These are phyloP conservation scores for Sebastes melanostomus DNA, from an alignment of 2,797 vertebrate species.

Conservation along the genomic window DNA sequence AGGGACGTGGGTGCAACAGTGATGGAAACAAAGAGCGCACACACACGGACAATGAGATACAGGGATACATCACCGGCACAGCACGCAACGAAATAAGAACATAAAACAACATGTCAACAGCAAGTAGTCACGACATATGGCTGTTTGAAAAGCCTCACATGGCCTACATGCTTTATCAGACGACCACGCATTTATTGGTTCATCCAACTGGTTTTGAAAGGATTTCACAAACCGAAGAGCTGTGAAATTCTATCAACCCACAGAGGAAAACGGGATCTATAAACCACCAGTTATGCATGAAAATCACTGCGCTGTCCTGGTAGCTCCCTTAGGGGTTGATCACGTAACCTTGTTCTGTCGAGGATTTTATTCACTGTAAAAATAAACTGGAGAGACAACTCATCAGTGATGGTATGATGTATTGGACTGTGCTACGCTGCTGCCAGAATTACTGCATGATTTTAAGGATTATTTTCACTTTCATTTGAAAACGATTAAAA, in stretches of 20 bases:
- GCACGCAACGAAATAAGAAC: conserved; percentile 57
- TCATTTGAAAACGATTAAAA: background rate
- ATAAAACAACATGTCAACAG: conserved; percentile 28
- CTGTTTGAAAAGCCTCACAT: background rate
- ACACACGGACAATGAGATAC: conserved; percentile 68
- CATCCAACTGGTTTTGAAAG: background rate
- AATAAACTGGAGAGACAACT: background rate
- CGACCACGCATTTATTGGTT: background rate
- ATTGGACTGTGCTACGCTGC: background rate
- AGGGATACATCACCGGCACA: conserved; percentile 70
- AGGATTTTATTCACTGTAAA: background rate
- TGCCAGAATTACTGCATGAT: background rate
- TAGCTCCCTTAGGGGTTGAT: background rate
- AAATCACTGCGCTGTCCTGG: background rate
- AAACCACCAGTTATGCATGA: background rate
- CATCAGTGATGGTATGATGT: background rate
- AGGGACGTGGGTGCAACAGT: conserved; percentile 64
- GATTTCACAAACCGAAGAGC: background rate
- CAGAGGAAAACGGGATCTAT: background rate
- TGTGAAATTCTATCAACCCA: background rate
- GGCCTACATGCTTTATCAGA: background rate
- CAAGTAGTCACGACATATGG: background rate
- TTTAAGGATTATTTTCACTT: background rate
- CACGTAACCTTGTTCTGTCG: background rate
- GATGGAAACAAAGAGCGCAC: conserved; percentile 76